Base-by-base conservation (phyloP, 2,113 vertebrate genomes). In the Gnathonemus longibarbis region DNA sequence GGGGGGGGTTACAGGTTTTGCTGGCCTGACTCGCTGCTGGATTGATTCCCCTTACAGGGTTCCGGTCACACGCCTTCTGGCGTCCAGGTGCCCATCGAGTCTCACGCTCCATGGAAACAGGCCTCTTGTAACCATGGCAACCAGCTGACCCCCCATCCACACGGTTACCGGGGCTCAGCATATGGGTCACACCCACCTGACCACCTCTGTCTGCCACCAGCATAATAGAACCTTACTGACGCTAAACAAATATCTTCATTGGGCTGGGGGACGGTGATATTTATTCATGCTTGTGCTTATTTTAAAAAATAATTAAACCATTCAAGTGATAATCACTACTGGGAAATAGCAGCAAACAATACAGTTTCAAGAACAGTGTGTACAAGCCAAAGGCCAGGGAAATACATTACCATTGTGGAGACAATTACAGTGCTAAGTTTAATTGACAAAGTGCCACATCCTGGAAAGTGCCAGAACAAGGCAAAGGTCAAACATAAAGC, bases 281-380 rank as follows among this genome's bases (percentile, higher is more conserved):
- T 84, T 84, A 83, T 45, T 84, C 83, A 84, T 21, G 83, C 45
- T 46, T 84, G 21, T 48, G 24, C 42, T 45, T 48, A 84, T 46
- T 84, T 24, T 48, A 24, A 84, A 84, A 84, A 84, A 84, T 84
- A 84, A 84, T 84, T 45, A n/a, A 46, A 48, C 83, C 24, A n/a
- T 84, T 84, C 21, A 84, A 46, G 83, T 84, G 45, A 46, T 84
- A 45, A 48, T 46, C 19, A 45, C 42, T 84, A 8, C 21, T 48
- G 17, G 45, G 42, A 48, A 84, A 48, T n/a, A 24, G 45, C 45
- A 48, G 45, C 35, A 48, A 46, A 84, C 39, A 24, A 84, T 80
- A 48, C 21, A 84, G 83, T n/a, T 45, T 24, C 21, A 84, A 84
- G 42, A 83, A 42, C 15, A 45, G 15, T 39, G 35, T 45, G 77